Conservation (phyloP, 2,888 invertebrate species). For the Phortica magna region DNA sequence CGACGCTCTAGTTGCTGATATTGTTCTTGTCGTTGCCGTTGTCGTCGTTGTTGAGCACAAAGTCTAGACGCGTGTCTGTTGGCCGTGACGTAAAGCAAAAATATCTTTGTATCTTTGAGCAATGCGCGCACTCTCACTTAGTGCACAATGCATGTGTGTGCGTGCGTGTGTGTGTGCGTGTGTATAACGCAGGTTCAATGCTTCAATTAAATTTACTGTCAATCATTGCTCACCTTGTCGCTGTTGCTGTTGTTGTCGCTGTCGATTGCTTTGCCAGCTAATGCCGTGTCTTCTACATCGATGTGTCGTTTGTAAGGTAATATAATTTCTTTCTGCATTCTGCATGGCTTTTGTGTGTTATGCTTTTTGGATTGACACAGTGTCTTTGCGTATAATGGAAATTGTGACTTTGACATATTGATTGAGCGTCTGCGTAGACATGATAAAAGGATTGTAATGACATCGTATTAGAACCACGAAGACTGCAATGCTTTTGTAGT, state of each 20-base stretch:
- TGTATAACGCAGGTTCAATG: slow-evolving; percentile 8
- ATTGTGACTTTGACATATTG: slow-evolving; percentile 8
- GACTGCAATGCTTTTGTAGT: neutral
- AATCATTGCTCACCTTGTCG: slow-evolving; percentile 18
- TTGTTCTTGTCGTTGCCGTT: neutral
- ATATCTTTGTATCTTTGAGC: slow-evolving; percentile 1
- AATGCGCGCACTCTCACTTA: no score
- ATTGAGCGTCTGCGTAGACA: neutral
- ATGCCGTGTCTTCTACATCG: neutral
- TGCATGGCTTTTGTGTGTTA: neutral
- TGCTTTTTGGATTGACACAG: neutral
- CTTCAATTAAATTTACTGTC: slow-evolving; percentile 22
- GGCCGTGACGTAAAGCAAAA: neutral
- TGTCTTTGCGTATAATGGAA: slow-evolving; percentile 12
- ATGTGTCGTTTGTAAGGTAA: neutral
- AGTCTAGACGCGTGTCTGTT: neutral
- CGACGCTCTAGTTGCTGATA: neutral
- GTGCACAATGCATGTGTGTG: neutral
- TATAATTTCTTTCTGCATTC: neutral
- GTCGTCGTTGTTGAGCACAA: neutral
- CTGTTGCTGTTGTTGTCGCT: neutral
- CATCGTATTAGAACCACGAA: neutral
- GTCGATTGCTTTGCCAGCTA: slow-evolving; percentile 2
- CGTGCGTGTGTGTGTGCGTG: neutral
- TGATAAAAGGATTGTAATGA: no score